phyloP scores from a whole-genome alignment of 2,888 invertebrate genomes.

The Biston stratarius region DNA sequence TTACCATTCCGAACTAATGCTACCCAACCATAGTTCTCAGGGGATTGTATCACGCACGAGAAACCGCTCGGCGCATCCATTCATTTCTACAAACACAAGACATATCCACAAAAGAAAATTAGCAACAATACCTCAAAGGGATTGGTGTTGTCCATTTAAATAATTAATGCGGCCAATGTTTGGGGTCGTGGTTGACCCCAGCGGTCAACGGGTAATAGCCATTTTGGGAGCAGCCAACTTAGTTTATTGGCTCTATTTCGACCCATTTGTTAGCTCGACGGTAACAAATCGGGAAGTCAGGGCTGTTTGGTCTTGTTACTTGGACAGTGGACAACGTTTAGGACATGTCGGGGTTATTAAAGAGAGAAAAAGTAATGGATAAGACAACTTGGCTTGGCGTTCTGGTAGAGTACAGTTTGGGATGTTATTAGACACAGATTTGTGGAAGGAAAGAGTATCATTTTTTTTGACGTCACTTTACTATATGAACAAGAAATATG shows the following conservation, averaged over 20 bases:
- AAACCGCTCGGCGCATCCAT: not conserved
- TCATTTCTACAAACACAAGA: conserved; percentile 19
- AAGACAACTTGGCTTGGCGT: not conserved
- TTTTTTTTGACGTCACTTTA: no score
- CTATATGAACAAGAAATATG: no score
- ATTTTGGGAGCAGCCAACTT: conserved; percentile 76
- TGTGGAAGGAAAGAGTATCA: not conserved
- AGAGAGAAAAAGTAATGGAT: conserved; percentile 1
- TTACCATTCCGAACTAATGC: no score
- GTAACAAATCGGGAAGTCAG: conserved; percentile 59
- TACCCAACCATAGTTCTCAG: no score
- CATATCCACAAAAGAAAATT: conserved; percentile 53
- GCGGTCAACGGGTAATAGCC: conserved; percentile 78
- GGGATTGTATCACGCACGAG: no score
- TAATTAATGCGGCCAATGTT: conserved; percentile 66
- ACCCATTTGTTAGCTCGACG: conserved; percentile 53
- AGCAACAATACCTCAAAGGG: conserved; percentile 59
- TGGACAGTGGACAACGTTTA: conserved; percentile 32
- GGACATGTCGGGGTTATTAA: conserved; percentile 25
- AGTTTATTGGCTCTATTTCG: conserved; percentile 73
- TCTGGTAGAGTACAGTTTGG: not conserved
- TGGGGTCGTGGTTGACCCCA: conserved; percentile 48
- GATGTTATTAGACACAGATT: not conserved
- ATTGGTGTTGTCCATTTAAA: conserved; percentile 71
- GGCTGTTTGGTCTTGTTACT: conserved; percentile 62